phyloP scores from a whole-genome alignment of 2,888 invertebrate species.

The Drosophila atroscutellata region DNA sequence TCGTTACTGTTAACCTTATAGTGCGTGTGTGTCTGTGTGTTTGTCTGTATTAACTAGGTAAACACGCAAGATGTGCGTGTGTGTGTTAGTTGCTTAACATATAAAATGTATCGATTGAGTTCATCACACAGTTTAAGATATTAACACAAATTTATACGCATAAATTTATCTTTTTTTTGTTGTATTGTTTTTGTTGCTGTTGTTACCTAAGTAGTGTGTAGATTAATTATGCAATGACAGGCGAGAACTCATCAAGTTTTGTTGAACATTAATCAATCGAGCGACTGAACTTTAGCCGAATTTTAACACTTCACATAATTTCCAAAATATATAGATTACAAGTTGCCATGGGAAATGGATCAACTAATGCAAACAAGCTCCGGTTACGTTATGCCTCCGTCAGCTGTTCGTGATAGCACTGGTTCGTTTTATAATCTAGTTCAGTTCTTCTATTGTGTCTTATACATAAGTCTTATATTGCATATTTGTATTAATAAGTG shows the following conservation, averaged over 20 bases:
- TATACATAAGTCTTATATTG: not conserved
- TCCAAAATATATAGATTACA: constrained; percentile 26
- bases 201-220: constrained; percentile 44
- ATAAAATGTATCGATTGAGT: constrained; percentile 30
- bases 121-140: not conserved
- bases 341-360: constrained; percentile 47
- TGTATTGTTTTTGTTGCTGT: not conserved
- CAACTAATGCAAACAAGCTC: constrained; percentile 44
- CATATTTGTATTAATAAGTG: not conserved
- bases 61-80: not conserved
- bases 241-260: constrained; percentile 17
- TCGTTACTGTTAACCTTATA: not conserved
- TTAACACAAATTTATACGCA: not conserved
- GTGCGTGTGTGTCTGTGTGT: not conserved
- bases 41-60: not conserved
- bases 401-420: constrained; percentile 43
- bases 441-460: constrained; percentile 4
- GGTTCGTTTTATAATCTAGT: constrained; percentile 18
- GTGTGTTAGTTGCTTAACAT: constrained; percentile 15
- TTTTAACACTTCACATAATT: constrained; percentile 53
- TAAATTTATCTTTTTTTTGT: constrained; percentile 2
- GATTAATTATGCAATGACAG: constrained; percentile 16
- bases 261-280: constrained; percentile 17
- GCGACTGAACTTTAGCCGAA: constrained; percentile 19
- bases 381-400: constrained; percentile 33